Base-by-base conservation (phyloP, 2,888 invertebrate species). In the Ptilodon capucinus region DNA sequence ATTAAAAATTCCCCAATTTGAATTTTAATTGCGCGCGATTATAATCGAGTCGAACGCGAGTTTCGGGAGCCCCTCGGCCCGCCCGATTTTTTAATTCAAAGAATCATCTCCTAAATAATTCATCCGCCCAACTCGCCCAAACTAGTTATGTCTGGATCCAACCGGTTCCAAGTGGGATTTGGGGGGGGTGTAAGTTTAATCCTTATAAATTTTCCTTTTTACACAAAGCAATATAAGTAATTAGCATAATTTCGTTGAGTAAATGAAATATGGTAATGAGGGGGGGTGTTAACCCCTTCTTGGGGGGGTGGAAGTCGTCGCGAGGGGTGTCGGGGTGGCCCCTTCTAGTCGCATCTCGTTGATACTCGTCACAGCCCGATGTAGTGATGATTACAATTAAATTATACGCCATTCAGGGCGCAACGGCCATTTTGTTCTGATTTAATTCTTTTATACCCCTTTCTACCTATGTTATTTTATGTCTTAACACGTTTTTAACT, bases 191-290 rank as follows among this genome's bases (percentile, higher is more conserved):
- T 84, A 85, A 86, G 83, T 88, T 87, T 90, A 91, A 91, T 91
- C 90, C 88, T 90, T 90, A 91, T 90, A 91, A 91, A 91, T 91
- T 91, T 40, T 91, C 91, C 91, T 91, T 91, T 91, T 91, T 91
- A 91, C 91, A 91, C 91, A 91, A 91, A 91, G 91, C 91, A 91
- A 91, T 91, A 91, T 91, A 91, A 91, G 88, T 91, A 91, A 91
- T 91, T 91, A 91, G 90, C 91, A 91, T 91, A 91, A 91, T 91
- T 91, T 91, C 87, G 91, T 91, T 90, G 90, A 91, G 90, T 91
- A 91, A 91, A 91, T 91, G 91, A 91, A 91, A 91, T 91, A 91
- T 91, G 91, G 89, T 91, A 91, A 91, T 91, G 82, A 91, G 90
- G 88, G 35, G 34, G 82, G 83, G 79, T 69, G 69, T 64, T 72